These are phyloP conservation scores for Hippocampus guttulatus DNA, from an alignment of 2,113 vertebrate genomes.

Conservation along the genomic window DNA sequence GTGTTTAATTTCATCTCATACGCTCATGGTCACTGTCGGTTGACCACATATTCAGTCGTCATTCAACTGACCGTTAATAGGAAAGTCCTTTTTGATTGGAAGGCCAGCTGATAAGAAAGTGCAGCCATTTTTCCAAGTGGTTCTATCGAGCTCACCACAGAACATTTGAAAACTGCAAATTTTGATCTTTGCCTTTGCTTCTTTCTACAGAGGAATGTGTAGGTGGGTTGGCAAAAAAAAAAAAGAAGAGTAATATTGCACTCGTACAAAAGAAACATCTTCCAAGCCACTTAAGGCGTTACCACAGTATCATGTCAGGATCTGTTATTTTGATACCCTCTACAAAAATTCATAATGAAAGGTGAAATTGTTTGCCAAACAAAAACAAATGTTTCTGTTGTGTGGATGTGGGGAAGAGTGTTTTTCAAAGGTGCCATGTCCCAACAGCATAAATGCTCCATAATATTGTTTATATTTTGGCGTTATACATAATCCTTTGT, in stretches of 20 bases:
- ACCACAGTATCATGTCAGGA: neutral
- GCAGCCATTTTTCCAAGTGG: neutral
- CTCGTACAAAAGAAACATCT: neutral
- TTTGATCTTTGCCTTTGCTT: neutral
- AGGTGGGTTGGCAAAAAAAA: neutral
- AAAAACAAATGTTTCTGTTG: neutral
- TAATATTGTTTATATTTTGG: neutral
- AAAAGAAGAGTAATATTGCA: neutral
- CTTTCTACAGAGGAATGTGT: neutral
- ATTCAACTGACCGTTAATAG: neutral
- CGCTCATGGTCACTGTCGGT: neutral
- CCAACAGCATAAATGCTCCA: neutral
- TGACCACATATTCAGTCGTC: neutral
- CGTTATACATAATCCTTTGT: neutral
- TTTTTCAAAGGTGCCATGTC: neutral
- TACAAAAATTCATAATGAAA: neutral
- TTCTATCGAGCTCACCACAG: neutral
- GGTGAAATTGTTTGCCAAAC: neutral
- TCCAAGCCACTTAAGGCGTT: neutral
- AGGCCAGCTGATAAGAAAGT: neutral
- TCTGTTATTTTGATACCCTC: neutral
- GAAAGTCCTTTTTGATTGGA: neutral
- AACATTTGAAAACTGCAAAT: neutral
- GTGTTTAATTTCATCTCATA: neutral
- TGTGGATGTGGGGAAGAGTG: no score